phyloP scores from a whole-genome alignment of 2,797 vertebrate genomes.

The Iguana delicatissima region DNA sequence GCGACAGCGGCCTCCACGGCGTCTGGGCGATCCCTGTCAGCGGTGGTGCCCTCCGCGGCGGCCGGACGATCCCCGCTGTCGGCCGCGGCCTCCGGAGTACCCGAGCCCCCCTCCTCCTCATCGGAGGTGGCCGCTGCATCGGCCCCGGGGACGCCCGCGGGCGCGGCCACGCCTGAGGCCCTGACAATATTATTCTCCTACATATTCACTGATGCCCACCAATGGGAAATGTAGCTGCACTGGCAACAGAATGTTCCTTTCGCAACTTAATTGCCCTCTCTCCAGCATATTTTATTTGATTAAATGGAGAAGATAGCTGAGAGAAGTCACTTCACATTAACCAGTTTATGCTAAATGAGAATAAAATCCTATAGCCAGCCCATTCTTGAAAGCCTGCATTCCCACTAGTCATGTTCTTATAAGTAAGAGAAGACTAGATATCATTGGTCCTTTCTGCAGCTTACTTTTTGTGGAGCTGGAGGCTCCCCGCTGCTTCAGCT shows the following conservation, averaged over 20 bases:
- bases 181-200: slow-evolving; percentile 42
- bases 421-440: not conserved
- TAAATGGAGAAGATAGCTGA: slow-evolving; percentile 52
- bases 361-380: slow-evolving; percentile 15
- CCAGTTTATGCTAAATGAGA: slow-evolving; percentile 30
- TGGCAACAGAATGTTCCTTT: slow-evolving; percentile 67
- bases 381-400: not conserved
- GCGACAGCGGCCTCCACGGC: too few species aligned
- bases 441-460: too few species aligned
- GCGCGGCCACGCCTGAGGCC: too few species aligned
- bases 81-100: too few species aligned
- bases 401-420: not conserved
- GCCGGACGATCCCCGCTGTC: too few species aligned
- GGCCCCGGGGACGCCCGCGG: too few species aligned
- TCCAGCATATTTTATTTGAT: slow-evolving; percentile 57
- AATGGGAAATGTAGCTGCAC: slow-evolving; percentile 65
- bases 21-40: too few species aligned
- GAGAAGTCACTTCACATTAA: not conserved
- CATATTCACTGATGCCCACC: slow-evolving; percentile 31
- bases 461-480: too few species aligned
- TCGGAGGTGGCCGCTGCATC: too few species aligned
- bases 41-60: too few species aligned
- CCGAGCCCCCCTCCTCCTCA: too few species aligned
- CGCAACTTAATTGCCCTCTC: slow-evolving; percentile 61
- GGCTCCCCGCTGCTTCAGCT: too few species aligned